Conservation (phyloP, 2,797 vertebrate genomes). For the Pantherophis vulpinus region DNA sequence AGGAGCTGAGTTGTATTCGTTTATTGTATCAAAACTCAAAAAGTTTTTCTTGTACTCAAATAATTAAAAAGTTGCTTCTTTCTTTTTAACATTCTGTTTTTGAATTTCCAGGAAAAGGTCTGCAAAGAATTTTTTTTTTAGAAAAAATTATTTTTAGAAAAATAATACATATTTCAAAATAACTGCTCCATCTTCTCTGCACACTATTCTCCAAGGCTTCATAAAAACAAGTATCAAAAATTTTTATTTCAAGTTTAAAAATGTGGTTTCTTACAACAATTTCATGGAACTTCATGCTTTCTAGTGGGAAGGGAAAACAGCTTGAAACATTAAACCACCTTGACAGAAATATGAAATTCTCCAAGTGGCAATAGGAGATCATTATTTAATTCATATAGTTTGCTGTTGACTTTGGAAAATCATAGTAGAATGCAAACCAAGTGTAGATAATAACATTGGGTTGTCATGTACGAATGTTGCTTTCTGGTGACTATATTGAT, state of each 20-base stretch:
- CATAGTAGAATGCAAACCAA: conserved; percentile 65
- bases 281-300: conserved; percentile 38
- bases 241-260: conserved; percentile 52
- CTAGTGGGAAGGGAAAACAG: conserved; percentile 50
- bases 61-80: neutral
- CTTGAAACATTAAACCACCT: conserved; percentile 49
- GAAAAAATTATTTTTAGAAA: too few relatives aligned
- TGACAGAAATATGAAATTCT: conserved; percentile 50
- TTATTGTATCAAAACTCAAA: neutral
- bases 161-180: neutral
- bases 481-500: conserved; percentile 69
- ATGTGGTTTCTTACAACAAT: conserved; percentile 51
- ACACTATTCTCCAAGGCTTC: neutral
- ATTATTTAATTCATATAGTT: conserved; percentile 46
- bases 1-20: neutral
- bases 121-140: too few relatives aligned
- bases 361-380: conserved; percentile 26
- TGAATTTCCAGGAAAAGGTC: neutral
- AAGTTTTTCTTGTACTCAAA: neutral
- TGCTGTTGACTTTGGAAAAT: conserved; percentile 45
- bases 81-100: neutral
- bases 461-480: conserved; percentile 65
- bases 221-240: conserved; percentile 34
- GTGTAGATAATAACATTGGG: conserved; percentile 62
- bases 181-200: neutral